These are phyloP conservation scores for Eublepharis macularius DNA, from an alignment of 2,113 vertebrate species.

Conservation along the genomic window DNA sequence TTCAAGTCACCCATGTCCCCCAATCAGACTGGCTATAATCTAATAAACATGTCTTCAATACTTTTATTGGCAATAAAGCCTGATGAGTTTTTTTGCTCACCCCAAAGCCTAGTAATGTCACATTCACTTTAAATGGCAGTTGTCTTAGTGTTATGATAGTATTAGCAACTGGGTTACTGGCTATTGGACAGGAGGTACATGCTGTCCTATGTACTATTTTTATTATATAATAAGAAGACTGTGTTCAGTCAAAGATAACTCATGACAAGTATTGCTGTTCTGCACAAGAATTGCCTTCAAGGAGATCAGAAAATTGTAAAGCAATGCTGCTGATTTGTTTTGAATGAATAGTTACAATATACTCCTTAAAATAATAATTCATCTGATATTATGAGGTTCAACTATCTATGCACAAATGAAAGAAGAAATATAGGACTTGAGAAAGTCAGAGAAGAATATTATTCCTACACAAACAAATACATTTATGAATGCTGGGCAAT, in stretches of 20 bases:
- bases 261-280: slow-evolving; percentile 26
- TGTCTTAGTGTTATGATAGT: slow-evolving; percentile 44
- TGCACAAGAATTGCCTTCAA: slow-evolving; percentile 1
- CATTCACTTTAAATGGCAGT: slow-evolving; percentile 52
- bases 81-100: slow-evolving; percentile 21
- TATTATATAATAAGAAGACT: background rate
- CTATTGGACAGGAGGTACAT: background rate
- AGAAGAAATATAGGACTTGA: background rate
- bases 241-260: slow-evolving; percentile 29
- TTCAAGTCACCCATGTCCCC: slow-evolving; percentile 56
- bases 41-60: slow-evolving; percentile 67
- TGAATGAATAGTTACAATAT: background rate
- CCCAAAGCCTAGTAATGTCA: slow-evolving; percentile 6
- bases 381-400: too few relatives aligned
- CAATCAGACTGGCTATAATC: slow-evolving; percentile 72
- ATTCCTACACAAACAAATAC: background rate
- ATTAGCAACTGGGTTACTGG: slow-evolving; percentile 29
- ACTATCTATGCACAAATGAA: too few relatives aligned
- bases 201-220: background rate
- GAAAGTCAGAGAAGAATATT: background rate
- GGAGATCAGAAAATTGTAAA: background rate
- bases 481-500: too few relatives aligned
- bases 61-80: slow-evolving; percentile 67
- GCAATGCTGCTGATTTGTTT: background rate
- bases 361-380: background rate